A percentile compares a stretch with the other conserved stretches of the same genome.
phyloP scores from a whole-genome alignment of 2,888 invertebrate species.

The Macrophya annulata region DNA sequence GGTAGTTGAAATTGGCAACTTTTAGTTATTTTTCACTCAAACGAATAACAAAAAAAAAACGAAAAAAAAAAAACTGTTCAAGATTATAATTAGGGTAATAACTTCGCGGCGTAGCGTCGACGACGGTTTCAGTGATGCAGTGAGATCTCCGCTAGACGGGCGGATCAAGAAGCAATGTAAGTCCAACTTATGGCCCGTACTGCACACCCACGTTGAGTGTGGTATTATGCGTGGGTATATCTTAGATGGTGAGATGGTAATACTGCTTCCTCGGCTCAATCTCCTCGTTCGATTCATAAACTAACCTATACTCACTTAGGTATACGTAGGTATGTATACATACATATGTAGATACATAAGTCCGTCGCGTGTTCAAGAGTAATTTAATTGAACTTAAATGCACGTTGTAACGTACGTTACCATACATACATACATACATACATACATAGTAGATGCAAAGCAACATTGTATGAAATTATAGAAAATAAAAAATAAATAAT shows the following conservation, averaged over 20 bases:
- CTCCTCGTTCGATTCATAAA: slow-evolving; percentile 39
- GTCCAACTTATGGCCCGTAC: slow-evolving; percentile 21
- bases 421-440: not conserved
- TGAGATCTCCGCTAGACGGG: not conserved
- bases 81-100: slow-evolving; percentile 28
- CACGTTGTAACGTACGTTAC: not conserved
- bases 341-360: not conserved
- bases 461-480: slow-evolving; percentile 3
- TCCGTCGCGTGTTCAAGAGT: slow-evolving; percentile 40
- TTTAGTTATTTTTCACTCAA: not conserved
- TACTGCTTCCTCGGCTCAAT: slow-evolving; percentile 2
- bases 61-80: not conserved
- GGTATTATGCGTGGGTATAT: not conserved
- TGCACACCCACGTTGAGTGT: not conserved
- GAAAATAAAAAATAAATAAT: too few species aligned
- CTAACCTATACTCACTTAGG: not conserved
- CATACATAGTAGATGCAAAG: not conserved
- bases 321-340: too few species aligned
- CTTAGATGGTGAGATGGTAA: slow-evolving; percentile 2
- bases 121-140: not conserved
- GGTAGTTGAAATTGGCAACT: not conserved
- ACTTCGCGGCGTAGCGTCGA: not conserved
- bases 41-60: not conserved
- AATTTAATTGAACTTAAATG: slow-evolving; percentile 22
- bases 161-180: slow-evolving; percentile 12